Base-by-base conservation (phyloP, 1,140 invertebrate genomes). In the Bombus turneri region DNA sequence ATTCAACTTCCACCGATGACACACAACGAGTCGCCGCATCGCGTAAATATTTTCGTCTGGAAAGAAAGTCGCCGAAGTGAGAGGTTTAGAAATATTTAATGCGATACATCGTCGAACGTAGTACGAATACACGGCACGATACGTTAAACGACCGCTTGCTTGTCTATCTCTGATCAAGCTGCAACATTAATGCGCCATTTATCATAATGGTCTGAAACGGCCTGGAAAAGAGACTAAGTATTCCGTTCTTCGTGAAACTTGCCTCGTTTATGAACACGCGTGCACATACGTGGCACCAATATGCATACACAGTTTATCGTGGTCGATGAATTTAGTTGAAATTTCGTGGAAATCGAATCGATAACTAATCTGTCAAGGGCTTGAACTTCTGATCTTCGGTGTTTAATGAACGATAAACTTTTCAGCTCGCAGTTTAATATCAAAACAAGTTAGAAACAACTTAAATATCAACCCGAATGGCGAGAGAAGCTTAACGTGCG, bases 101-200 rank as follows among this genome's bases (percentile, higher is more conserved):
- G 83, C 57, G 78, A 80, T 71, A 59, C 71, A 73, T n/a, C 39
- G 39, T 64, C 64, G 68, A 85, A 75, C 68, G 53, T 73, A 34
- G 64, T 25, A 72, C 69, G 86, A 71, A 80, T 87, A 72, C 78
- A 73, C n/a, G 81, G 68, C 57, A 82, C 81, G 83, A 87, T 71
- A 81, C 66, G 66, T 69, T 82, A 78, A 83, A 81, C 85, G 81
- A 80, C 64, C 87, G 71, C 68, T 86, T 72, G 84, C 90, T 87
- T 83, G 82, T 89, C 86, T 89, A 91, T 91, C 89, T 89, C 81
- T 85, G 80, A 91, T 91, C 90, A 85, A 83, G 66, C 72, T 91
- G 86, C 78, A 91, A 91, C 82, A 91, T 91, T 91, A 89, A 91
- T 91, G 86, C 82, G 68, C 57, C 86, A 91, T 91, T 91, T 91